phyloP scores from a whole-genome alignment of 2,113 vertebrate genomes.

The Bufo gargarizans region DNA sequence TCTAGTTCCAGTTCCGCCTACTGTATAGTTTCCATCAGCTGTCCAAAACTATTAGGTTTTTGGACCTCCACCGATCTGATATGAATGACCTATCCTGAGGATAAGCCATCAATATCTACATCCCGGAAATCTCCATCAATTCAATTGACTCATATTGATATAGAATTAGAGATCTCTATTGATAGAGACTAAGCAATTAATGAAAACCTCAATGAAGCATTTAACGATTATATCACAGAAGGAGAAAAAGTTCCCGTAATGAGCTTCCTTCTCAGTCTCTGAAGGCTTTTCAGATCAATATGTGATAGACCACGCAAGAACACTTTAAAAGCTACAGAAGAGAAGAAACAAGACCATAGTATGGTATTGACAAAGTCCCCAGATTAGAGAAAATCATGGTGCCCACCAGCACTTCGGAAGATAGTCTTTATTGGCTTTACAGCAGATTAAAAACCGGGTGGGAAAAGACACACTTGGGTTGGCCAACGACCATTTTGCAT shows the following conservation, averaged over 20 bases:
- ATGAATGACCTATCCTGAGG: no score
- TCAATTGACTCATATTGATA: constrained; percentile 22
- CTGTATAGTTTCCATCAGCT: no score
- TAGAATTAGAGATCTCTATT: constrained; percentile 28
- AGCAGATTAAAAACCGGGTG: no score
- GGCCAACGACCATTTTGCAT: no score
- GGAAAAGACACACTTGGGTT: no score
- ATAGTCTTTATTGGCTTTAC: no score
- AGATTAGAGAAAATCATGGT: no score
- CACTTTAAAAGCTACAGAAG: not conserved
- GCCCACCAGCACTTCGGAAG: no score
- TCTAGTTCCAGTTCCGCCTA: no score
- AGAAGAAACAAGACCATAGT: not conserved
- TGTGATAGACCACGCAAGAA: not conserved
- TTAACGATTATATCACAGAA: constrained; percentile 12
- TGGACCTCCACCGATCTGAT: no score
- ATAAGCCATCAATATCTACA: no score
- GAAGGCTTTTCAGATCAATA: constrained; percentile 12
- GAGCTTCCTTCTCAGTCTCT: constrained; percentile 7
- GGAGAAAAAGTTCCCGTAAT: constrained; percentile 38
- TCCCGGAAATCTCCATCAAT: not conserved
- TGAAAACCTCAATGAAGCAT: constrained; percentile 27
- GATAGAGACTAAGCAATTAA: constrained; percentile 1
- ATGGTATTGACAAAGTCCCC: not conserved
- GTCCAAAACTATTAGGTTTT: no score